A percentile compares a stretch with the other conserved stretches of the same genome.
These are phyloP conservation scores for Trogon surrucura DNA, from an alignment of 2,113 vertebrate species.

Conservation along the genomic window DNA sequence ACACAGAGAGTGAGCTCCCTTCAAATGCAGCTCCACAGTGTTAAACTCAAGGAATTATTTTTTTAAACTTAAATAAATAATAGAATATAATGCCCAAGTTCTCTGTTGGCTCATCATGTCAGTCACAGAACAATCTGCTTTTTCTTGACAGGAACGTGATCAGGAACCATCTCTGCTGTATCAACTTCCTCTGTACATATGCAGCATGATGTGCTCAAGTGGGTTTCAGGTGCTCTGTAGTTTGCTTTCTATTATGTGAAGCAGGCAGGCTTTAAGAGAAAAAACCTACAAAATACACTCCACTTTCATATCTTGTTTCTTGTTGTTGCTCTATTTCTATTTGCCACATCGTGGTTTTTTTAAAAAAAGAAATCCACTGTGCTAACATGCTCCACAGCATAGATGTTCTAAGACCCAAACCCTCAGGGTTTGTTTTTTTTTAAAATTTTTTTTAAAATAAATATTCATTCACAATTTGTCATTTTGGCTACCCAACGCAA, in stretches of 20 bases:
- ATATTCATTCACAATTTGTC: not conserved
- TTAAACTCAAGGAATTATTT: not conserved
- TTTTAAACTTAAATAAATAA: not conserved
- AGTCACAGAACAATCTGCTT: not conserved
- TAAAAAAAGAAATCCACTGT: not conserved
- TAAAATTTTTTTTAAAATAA: not conserved
- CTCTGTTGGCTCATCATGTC: not conserved
- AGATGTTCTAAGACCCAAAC: not conserved
- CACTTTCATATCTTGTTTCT: not conserved
- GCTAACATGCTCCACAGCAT: not conserved
- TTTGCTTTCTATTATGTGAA: not conserved
- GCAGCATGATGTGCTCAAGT: fast-evolving
- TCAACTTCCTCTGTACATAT: not conserved
- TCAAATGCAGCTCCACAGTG: not conserved
- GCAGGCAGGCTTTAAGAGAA: not conserved
- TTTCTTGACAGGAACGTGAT: not conserved
- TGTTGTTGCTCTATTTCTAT: not conserved
- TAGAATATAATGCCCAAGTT: not conserved
- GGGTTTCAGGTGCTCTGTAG: not conserved
- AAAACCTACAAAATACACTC: not conserved
- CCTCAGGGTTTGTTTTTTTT: not conserved
- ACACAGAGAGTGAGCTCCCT: not conserved
- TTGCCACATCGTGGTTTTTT: not conserved
- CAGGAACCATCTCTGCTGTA: not conserved
- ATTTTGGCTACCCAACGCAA: not conserved